These are phyloP conservation scores for Sapajus apella DNA, from an alignment of 2,113 vertebrate genomes.

Conservation along the genomic window DNA sequence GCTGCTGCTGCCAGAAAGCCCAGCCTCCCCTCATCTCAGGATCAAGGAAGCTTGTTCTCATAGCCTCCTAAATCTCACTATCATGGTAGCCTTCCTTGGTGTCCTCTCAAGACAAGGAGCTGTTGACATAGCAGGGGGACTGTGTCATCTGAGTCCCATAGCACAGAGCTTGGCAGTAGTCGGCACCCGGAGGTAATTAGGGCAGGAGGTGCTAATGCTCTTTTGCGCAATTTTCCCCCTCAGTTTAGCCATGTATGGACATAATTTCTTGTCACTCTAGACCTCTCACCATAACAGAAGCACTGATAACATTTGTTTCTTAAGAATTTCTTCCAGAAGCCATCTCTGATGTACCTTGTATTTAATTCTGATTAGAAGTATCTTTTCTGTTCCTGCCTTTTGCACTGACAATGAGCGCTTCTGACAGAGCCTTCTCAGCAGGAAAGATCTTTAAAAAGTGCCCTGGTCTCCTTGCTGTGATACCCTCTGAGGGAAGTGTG, in stretches of 20 bases:
- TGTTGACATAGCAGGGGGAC: neutral
- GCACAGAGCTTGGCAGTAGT: neutral
- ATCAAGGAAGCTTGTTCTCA: neutral
- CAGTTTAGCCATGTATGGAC: neutral
- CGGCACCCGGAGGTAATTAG: neutral
- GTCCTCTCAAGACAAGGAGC: neutral
- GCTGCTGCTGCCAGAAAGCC: neutral
- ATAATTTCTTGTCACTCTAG: neutral
- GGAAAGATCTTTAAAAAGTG: neutral
- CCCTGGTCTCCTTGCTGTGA: neutral
- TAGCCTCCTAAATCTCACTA: neutral
- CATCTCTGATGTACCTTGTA: neutral
- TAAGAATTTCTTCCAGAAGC: neutral
- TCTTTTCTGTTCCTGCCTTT: slow-evolving; percentile 30
- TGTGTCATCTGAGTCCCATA: neutral
- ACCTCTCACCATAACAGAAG: neutral
- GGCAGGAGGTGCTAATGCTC: neutral
- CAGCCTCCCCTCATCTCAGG: neutral
- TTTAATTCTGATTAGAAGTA: slow-evolving; percentile 5
- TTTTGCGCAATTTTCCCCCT: neutral
- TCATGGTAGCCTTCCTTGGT: too few relatives aligned
- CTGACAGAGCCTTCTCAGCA: neutral
- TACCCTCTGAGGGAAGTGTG: neutral
- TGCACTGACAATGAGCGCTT: neutral
- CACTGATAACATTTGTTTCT: neutral